Conservation (phyloP, 2,113 vertebrate species). For the Grus americana region DNA sequence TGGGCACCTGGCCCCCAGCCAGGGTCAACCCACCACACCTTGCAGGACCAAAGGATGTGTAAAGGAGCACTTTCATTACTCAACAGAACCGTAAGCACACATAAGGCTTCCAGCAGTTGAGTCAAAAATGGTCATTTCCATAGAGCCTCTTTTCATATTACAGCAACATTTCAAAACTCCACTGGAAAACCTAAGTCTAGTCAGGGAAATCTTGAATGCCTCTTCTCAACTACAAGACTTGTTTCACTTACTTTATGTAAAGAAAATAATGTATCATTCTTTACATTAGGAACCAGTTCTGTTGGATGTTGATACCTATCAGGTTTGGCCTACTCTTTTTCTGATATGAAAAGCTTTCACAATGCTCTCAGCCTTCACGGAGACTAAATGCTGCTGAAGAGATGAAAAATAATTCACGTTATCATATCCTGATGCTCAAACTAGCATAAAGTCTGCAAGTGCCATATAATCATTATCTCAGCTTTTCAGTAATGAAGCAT, state of each 20-base stretch:
- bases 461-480: not conserved
- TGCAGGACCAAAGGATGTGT: not conserved
- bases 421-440: not conserved
- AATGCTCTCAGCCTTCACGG: not conserved
- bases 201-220: not conserved
- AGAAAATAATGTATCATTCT: not conserved
- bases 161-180: not conserved
- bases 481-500: not conserved
- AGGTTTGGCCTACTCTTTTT: not conserved
- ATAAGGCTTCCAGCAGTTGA: not conserved
- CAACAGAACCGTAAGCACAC: not conserved
- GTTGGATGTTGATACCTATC: not conserved
- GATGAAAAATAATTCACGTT: conserved; percentile 40
- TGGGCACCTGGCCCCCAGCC: too few species aligned
- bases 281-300: not conserved
- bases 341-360: conserved; percentile 18
- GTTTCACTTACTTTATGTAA: not conserved
- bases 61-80: not conserved
- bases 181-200: not conserved
- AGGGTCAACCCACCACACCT: too few species aligned
- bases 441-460: not conserved
- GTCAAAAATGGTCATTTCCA: not conserved
- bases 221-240: not conserved
- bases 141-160: not conserved
- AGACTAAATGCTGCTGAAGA: conserved; percentile 45